These are phyloP conservation scores for Sussaba pulchella DNA, from an alignment of 2,888 invertebrate genomes.

Conservation along the genomic window DNA sequence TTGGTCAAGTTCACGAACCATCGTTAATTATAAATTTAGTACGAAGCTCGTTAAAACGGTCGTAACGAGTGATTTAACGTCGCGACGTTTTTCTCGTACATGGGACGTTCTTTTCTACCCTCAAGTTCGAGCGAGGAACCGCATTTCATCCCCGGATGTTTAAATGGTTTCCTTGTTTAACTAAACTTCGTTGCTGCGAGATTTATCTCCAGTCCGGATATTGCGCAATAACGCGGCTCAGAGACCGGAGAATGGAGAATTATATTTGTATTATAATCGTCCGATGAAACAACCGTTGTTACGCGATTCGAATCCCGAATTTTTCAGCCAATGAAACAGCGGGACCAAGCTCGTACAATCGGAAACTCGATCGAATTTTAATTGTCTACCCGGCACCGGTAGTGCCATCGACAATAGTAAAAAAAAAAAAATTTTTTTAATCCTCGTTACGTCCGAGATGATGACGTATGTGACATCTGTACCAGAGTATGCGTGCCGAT, in stretches of 20 bases:
- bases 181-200: neutral
- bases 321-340: conserved; percentile 27
- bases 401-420: neutral
- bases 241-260: neutral
- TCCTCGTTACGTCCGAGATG: neutral
- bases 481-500: neutral
- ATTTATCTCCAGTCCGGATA: conserved; percentile 5
- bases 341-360: neutral
- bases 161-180: too few relatives aligned
- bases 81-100: neutral
- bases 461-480: neutral
- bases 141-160: too few relatives aligned
- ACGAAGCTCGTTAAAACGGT: neutral
- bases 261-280: conserved; percentile 19
- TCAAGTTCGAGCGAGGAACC: neutral
- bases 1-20: too few relatives aligned
- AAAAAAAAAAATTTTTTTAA: too few relatives aligned
- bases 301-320: conserved; percentile 11
- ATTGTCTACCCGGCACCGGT: neutral
- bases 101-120: neutral
- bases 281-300: conserved; percentile 13
- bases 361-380: conserved; percentile 20
- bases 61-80: neutral
- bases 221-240: neutral
- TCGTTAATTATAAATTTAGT: neutral